Percentiles rank a stretch among this genome's conserved stretches.
Evolutionary conservation across 1,140 invertebrate genomes (phyloP).

Genomic region (Aphis craccivora): DNA sequence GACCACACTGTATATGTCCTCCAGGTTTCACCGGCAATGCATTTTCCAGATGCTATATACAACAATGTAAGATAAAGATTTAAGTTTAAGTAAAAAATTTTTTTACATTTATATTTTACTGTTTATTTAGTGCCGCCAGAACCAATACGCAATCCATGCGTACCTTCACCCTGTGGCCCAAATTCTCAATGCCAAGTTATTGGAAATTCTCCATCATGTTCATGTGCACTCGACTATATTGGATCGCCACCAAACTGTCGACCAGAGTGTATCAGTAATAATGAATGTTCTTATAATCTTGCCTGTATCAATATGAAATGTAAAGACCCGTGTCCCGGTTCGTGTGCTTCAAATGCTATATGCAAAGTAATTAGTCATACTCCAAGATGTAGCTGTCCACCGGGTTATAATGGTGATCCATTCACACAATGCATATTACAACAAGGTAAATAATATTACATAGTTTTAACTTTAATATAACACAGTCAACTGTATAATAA

Average conservation of each 20-base stretch:
- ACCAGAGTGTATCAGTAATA: conserved; percentile 63
- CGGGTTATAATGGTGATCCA: conserved; percentile 65
- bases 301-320: conserved; percentile 65
- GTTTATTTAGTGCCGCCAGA: conserved; percentile 56
- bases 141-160: conserved; percentile 64
- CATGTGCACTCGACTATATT: conserved; percentile 64
- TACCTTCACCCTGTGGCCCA: conserved; percentile 65
- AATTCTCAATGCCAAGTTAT: conserved; percentile 64
- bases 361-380: conserved; percentile 66
- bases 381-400: conserved; percentile 64
- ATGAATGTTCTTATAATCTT: conserved; percentile 65
- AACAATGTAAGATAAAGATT: conserved; percentile 38
- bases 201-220: conserved; percentile 64
- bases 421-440: conserved; percentile 63
- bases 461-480: background rate
- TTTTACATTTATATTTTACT: background rate
- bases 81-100: background rate
- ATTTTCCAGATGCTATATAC: conserved; percentile 68
- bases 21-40: conserved; percentile 72
- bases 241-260: conserved; percentile 63
- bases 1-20: conserved; percentile 73
- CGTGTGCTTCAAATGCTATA: conserved; percentile 65
- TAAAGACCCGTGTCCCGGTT: conserved; percentile 64
- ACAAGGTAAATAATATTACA: conserved; percentile 59
- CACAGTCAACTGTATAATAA: conserved; percentile 59